Conservation (phyloP, 1,140 invertebrate species). For the Bactericera cockerelli region DNA sequence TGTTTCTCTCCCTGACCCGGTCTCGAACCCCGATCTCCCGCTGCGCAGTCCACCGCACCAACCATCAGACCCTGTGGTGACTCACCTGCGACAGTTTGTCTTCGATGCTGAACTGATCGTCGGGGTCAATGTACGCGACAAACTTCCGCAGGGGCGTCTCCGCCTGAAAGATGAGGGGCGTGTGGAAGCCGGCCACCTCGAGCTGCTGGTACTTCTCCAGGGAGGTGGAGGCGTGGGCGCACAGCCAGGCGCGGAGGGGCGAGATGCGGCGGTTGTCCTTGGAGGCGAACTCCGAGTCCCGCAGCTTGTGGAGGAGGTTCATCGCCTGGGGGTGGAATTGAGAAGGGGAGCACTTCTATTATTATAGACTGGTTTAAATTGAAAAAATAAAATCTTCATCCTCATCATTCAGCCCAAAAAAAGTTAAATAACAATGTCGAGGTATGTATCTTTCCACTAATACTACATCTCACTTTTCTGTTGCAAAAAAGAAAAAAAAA, state of each 20-base stretch:
- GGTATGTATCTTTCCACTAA: too few species aligned
- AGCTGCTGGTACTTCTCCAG: conserved; percentile 68
- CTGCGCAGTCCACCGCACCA: too few species aligned
- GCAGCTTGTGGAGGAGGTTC: conserved; percentile 74
- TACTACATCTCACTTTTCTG: too few species aligned
- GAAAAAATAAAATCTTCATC: too few species aligned
- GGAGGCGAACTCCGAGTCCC: conserved; percentile 47
- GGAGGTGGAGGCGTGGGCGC: conserved; percentile 65
- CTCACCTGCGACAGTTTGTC: conserved; percentile 84
- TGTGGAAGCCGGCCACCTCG: conserved; percentile 46
- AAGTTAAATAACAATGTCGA: too few species aligned
- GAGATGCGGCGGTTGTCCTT: conserved; percentile 65
- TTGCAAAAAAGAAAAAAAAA: too few species aligned
- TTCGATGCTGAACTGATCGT: conserved; percentile 71
- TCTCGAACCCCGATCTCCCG: too few species aligned
- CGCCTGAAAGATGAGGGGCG: conserved; percentile 67
- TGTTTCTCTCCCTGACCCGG: too few species aligned
- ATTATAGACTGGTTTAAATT: too few species aligned
- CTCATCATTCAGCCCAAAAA: too few species aligned
- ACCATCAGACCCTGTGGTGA: conserved; percentile 10
- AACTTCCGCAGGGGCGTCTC: conserved; percentile 75
- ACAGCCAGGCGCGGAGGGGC: conserved; percentile 80
- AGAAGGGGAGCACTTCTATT: too few species aligned
- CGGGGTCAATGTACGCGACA: conserved; percentile 85
- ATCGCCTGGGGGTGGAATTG: conserved; percentile 52